Percentiles rank a stretch among this genome's conserved stretches.
phyloP scores from a whole-genome alignment of 2,113 vertebrate genomes.

The Monopterus albus region DNA sequence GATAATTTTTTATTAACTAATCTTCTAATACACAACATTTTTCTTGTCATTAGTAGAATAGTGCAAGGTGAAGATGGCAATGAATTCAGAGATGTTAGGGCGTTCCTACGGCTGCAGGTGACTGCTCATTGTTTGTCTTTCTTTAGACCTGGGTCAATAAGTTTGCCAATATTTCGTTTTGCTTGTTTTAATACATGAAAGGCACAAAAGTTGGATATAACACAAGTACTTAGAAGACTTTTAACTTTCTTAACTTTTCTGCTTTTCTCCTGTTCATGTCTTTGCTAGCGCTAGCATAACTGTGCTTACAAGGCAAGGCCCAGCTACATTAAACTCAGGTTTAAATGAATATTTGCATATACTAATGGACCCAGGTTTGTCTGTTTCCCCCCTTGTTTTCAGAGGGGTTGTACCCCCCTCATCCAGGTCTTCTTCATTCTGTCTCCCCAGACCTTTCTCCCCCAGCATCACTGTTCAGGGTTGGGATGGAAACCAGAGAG shows the following conservation, averaged over 20 bases:
- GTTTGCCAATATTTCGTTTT: conserved; percentile 16
- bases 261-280: neutral
- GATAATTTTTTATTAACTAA: neutral
- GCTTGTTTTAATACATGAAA: neutral
- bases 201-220: neutral
- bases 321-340: neutral
- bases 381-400: conserved; percentile 38
- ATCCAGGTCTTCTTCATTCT: conserved; percentile 49
- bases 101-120: neutral
- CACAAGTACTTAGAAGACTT: neutral
- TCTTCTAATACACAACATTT: neutral
- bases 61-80: neutral
- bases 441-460: conserved; percentile 27
- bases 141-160: conserved; percentile 21
- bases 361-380: conserved; percentile 10
- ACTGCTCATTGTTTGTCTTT: conserved; percentile 14
- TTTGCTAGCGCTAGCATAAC: neutral
- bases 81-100: neutral
- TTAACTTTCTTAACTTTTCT: neutral
- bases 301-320: neutral
- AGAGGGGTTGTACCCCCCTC: conserved; percentile 21
- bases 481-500: neutral
- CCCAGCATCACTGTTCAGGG: conserved; percentile 43
- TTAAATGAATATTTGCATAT: conserved; percentile 5
- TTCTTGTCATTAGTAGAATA: neutral